Evolutionary conservation across 2,888 invertebrate species (phyloP).

Genomic region (Tetramorium bicarinatum): DNA sequence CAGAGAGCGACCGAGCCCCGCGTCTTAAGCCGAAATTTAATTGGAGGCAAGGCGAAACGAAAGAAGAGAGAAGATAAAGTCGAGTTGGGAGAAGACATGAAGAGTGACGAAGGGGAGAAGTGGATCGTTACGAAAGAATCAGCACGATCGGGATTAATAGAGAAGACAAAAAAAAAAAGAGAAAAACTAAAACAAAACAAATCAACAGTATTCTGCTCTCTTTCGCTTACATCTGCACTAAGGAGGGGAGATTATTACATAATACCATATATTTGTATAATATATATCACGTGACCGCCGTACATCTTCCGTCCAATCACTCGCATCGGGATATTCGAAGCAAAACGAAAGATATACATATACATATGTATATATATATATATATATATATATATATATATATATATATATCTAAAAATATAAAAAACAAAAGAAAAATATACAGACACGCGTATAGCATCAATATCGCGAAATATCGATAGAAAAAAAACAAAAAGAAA

Average conservation of each 20-base stretch:
- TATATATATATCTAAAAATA: constrained; percentile 33
- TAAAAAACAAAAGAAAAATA: constrained; percentile 58
- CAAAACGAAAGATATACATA: constrained; percentile 64
- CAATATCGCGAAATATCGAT: constrained; percentile 24
- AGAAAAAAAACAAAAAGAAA: constrained; percentile 62
- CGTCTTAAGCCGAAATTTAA: constrained; percentile 50
- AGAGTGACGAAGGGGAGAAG: constrained; percentile 44
- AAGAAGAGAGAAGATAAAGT: not conserved
- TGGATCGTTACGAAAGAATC: constrained; percentile 41
- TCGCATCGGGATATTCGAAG: constrained; percentile 76
- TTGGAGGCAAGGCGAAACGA: constrained; percentile 27
- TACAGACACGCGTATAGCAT: constrained; percentile 48
- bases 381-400: constrained; percentile 30
- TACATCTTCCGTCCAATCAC: constrained; percentile 74
- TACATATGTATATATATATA: constrained; percentile 29
- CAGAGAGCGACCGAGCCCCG: not conserved
- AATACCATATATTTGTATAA: constrained; percentile 77
- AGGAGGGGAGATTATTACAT: constrained; percentile 75
- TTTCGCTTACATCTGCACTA: constrained; percentile 71
- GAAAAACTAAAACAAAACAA: constrained; percentile 59
- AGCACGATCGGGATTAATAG: constrained; percentile 47
- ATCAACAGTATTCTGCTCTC: constrained; percentile 72
- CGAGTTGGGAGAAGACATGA: constrained; percentile 3
- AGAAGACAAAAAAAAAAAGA: constrained; percentile 44
- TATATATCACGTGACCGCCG: constrained; percentile 84